A percentile compares a stretch with the other conserved stretches of the same genome.
Evolutionary conservation across 2,797 vertebrate species (phyloP).

Genomic region (Adelosebastes latens): DNA sequence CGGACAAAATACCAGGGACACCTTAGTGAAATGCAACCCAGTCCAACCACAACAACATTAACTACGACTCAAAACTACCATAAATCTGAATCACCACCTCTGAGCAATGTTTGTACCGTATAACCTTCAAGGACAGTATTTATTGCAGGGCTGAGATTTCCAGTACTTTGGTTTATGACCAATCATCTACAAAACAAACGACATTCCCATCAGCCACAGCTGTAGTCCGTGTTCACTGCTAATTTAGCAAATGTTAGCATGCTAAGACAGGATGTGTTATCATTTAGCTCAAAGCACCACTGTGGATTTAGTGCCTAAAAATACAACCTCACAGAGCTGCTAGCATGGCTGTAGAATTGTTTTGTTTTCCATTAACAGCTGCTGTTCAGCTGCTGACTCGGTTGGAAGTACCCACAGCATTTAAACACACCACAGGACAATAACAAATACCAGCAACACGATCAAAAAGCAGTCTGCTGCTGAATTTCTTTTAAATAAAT

Average conservation of each 20-base stretch:
- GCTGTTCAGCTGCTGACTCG: background rate
- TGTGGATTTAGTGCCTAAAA: background rate
- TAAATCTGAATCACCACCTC: background rate
- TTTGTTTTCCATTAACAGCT: constrained; percentile 4
- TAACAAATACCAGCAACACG: background rate
- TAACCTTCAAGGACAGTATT: background rate
- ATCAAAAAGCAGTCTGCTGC: background rate
- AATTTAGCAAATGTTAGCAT: background rate
- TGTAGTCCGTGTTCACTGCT: background rate
- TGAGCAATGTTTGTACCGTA: background rate
- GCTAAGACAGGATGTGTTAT: background rate
- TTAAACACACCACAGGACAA: background rate
- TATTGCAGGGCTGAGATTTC: background rate
- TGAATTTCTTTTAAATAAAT: background rate
- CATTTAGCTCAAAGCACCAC: background rate
- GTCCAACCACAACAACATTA: background rate
- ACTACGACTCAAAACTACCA: background rate
- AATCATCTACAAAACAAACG: background rate
- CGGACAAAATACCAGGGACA: background rate
- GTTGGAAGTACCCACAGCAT: background rate
- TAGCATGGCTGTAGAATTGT: background rate
- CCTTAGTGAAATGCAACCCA: background rate
- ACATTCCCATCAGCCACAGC: background rate
- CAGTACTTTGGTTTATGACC: background rate
- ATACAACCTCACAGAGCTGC: background rate